These are phyloP conservation scores for Oscheius sp. DNA, from an alignment of 2,888 invertebrate genomes.

Conservation along the genomic window DNA sequence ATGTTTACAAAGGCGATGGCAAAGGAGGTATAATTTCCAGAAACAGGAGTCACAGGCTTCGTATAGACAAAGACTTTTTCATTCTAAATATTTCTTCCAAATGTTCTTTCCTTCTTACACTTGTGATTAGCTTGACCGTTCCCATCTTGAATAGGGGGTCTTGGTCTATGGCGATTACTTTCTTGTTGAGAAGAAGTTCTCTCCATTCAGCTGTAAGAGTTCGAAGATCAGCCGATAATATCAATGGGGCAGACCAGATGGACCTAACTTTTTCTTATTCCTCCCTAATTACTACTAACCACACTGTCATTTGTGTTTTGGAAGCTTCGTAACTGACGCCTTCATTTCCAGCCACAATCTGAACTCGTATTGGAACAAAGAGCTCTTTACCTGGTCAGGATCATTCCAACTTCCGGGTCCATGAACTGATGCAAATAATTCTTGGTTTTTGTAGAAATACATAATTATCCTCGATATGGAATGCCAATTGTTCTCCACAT, in stretches of 20 bases:
- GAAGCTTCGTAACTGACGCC: conserved; percentile 44
- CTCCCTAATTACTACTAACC: conserved; percentile 34
- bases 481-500: conserved; percentile 70
- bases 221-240: conserved; percentile 34
- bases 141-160: conserved; percentile 67
- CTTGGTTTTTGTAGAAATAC: conserved; percentile 71
- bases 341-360: conserved; percentile 56
- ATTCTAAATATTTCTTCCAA: conserved; percentile 36
- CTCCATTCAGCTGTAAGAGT: conserved; percentile 40
- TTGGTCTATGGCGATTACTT: conserved; percentile 67
- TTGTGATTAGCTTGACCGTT: conserved; percentile 51
- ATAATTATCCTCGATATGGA: conserved; percentile 70
- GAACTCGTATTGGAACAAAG: conserved; percentile 40
- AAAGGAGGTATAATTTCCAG: conserved; percentile 37
- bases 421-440: conserved; percentile 70
- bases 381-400: conserved; percentile 71
- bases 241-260: conserved; percentile 31
- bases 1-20: conserved; percentile 59
- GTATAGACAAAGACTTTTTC: conserved; percentile 46
- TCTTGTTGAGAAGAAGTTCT: conserved; percentile 57
- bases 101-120: neutral
- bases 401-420: conserved; percentile 73
- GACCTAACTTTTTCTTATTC: neutral
- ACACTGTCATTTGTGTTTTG: conserved; percentile 55
- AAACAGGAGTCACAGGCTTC: conserved; percentile 53